phyloP scores from a whole-genome alignment of 2,797 vertebrate species.

The Eutrigla gurnardus region DNA sequence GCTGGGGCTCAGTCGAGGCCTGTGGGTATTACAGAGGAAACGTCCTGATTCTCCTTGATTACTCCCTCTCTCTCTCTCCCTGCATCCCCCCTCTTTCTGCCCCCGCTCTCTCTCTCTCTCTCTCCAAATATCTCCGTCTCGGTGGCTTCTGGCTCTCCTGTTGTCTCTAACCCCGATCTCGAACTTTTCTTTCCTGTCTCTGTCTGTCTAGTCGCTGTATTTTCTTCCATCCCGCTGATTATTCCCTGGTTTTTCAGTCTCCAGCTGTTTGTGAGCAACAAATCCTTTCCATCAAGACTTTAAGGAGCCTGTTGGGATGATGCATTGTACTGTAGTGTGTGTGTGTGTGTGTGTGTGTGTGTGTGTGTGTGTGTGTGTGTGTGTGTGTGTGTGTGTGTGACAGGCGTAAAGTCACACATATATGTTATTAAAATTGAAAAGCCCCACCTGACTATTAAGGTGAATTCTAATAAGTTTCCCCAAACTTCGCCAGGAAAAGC shows the following conservation, averaged over 20 bases:
- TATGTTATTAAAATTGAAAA: neutral
- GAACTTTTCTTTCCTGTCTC: constrained; percentile 46
- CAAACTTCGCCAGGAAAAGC: neutral
- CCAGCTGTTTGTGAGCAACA: constrained; percentile 12
- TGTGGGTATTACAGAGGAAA: constrained; percentile 81
- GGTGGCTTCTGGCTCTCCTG: constrained; percentile 56
- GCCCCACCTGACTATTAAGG: neutral
- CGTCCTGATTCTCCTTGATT: constrained; percentile 81
- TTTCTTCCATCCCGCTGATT: constrained; percentile 34
- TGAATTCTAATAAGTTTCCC: neutral
- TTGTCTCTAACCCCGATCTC: constrained; percentile 45
- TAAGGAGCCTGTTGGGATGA: neutral
- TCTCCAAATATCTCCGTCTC: constrained; percentile 55
- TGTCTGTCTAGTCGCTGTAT: constrained; percentile 16
- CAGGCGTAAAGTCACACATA: neutral
- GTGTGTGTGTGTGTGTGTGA: neutral
- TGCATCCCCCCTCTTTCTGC: constrained; percentile 47
- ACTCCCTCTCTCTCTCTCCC: constrained; percentile 54
- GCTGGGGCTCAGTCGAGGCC: constrained; percentile 78
- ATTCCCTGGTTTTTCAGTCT: constrained; percentile 18
- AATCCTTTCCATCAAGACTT: constrained; percentile 16
- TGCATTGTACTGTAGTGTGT: neutral
- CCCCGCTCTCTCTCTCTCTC: constrained; percentile 25
- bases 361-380: too few species aligned
- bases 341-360: too few species aligned